A percentile compares a stretch with the other conserved stretches of the same genome.
phyloP scores from a whole-genome alignment of 2,797 vertebrate species.

The Vireo griseus region DNA sequence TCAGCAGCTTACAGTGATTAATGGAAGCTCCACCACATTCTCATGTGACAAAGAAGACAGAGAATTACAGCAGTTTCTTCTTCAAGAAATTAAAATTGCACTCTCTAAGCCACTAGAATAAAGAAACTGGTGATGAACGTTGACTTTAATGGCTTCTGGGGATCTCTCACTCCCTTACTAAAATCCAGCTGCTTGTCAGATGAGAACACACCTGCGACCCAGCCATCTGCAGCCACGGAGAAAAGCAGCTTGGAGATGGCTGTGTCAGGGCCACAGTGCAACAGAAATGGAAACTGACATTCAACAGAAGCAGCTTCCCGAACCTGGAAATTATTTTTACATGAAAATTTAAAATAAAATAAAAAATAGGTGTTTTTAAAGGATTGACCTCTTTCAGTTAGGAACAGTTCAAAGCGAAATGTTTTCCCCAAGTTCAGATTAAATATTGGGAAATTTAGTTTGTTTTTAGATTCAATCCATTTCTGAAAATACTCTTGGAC shows the following conservation, averaged over 20 bases:
- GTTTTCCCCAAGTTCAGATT: not conserved
- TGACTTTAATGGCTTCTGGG: conserved; percentile 11
- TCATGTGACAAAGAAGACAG: not conserved
- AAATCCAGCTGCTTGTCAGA: not conserved
- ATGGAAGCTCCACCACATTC: not conserved
- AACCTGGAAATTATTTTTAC: not conserved
- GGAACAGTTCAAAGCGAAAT: not conserved
- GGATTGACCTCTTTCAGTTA: not conserved
- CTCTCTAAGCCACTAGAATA: conserved; percentile 28
- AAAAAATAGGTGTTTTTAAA: not conserved
- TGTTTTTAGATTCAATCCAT: not conserved
- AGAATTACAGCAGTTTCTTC: conserved; percentile 20
- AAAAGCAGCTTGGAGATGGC: not conserved
- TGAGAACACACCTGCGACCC: not conserved
- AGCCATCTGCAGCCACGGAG: not conserved
- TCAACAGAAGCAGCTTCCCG: not conserved
- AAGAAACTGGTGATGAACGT: conserved; percentile 29
- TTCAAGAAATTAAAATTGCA: conserved; percentile 52
- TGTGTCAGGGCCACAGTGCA: not conserved
- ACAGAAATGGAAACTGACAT: not conserved
- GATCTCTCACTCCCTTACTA: not conserved
- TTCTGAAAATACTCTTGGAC: not conserved
- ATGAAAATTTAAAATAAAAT: not conserved
- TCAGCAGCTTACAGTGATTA: not conserved
- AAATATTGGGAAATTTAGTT: not conserved